Evolutionary conservation across 2,888 invertebrate genomes (phyloP).

Genomic region (Digitonthophagus gazella): DNA sequence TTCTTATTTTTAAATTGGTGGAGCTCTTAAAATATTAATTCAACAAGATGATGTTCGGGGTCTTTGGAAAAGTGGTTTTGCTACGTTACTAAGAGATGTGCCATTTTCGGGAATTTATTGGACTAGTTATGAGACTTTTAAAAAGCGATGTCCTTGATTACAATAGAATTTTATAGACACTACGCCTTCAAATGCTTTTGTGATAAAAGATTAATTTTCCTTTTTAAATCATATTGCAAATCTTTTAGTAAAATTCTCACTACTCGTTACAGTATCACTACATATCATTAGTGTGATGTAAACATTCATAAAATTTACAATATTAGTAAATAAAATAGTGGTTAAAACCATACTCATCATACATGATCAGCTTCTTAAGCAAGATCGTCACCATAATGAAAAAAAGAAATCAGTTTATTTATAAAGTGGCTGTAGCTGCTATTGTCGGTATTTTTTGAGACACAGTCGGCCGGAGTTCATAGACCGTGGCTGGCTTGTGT

Average conservation of each 20-base stretch:
- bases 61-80: conserved; percentile 83
- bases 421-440: background rate
- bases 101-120: conserved; percentile 93
- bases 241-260: too few relatives aligned
- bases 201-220: too few relatives aligned
- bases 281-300: too few relatives aligned
- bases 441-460: background rate
- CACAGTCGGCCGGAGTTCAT: background rate
- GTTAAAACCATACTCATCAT: background rate
- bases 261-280: too few relatives aligned
- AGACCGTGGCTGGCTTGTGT: background rate
- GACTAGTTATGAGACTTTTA: conserved; percentile 85
- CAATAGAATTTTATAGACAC: too few relatives aligned
- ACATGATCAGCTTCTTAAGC: background rate
- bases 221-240: too few relatives aligned
- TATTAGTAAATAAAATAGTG: too few relatives aligned
- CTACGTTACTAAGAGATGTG: conserved; percentile 90
- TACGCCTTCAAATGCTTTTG: too few relatives aligned
- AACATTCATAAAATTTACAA: too few relatives aligned
- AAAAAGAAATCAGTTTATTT: background rate
- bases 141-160: conserved; percentile 64
- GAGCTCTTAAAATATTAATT: conserved; percentile 60
- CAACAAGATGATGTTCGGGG: conserved; percentile 72
- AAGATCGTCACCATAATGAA: background rate
- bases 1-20: conserved; percentile 69